Evolutionary conservation across 2,797 vertebrate genomes (phyloP).

Genomic region (Amniataba percoides): DNA sequence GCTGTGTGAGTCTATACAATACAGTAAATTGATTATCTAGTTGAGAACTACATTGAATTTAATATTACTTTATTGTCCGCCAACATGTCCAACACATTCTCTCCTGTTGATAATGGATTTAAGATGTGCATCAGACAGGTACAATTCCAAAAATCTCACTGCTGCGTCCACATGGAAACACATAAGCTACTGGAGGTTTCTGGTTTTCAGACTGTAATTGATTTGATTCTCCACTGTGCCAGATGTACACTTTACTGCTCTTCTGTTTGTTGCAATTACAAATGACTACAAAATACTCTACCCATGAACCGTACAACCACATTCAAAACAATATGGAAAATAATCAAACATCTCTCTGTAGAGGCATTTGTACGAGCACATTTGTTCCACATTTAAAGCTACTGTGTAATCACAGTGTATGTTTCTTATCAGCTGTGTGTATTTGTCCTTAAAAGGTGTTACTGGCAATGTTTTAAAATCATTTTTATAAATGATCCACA

Average conservation of each 20-base stretch:
- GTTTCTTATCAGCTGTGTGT: neutral
- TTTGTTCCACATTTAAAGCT: neutral
- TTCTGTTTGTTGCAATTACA: neutral
- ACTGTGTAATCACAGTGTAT: neutral
- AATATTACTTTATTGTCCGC: conserved; percentile 67
- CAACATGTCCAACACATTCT: conserved; percentile 46
- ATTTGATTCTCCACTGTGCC: conserved; percentile 27
- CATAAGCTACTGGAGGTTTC: conserved; percentile 4
- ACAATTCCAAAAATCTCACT: conserved; percentile 26
- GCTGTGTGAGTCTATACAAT: conserved; percentile 49
- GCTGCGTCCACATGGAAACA: conserved; percentile 37
- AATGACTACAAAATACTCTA: conserved; percentile 1
- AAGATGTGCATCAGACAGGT: conserved; percentile 46
- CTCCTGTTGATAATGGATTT: conserved; percentile 64
- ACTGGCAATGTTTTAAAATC: too few relatives aligned
- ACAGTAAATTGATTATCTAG: conserved; percentile 74
- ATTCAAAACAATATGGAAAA: neutral
- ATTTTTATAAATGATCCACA: too few relatives aligned
- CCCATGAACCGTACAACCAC: neutral
- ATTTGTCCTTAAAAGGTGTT: neutral
- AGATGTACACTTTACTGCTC: conserved; percentile 13
- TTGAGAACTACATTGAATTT: conserved; percentile 68
- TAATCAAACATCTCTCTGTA: neutral
- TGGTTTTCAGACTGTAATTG: neutral
- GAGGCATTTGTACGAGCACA: neutral